Evolutionary conservation across 37 sponge, comb jelly and placozoan species (phyloP).

Genomic region (Chondrilla cf. caribensis): DNA sequence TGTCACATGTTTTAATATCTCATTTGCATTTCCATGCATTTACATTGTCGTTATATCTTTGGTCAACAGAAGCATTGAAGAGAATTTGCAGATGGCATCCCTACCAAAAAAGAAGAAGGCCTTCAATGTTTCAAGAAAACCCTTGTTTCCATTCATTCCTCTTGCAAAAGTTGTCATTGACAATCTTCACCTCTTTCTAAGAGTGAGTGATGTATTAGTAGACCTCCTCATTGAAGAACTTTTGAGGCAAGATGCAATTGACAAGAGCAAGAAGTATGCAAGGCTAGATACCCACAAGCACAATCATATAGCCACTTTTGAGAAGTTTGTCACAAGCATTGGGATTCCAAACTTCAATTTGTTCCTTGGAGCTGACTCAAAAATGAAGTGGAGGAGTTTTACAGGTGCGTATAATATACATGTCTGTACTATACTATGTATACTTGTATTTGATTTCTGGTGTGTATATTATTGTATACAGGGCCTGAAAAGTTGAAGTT

Average conservation of each 20-base stretch:
- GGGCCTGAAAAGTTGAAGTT: slow-evolving; percentile 35
- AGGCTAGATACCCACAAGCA: too few species aligned
- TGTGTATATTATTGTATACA: too few species aligned
- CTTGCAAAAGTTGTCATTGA: slow-evolving; percentile 7
- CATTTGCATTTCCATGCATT: too few species aligned
- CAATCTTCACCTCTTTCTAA: slow-evolving; percentile 19
- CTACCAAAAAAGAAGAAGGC: slow-evolving; percentile 2
- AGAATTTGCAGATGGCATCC: neutral
- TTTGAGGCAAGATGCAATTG: neutral
- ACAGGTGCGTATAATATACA: neutral
- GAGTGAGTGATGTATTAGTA: slow-evolving; percentile 21
- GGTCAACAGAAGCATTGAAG: neutral
- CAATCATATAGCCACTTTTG: too few species aligned
- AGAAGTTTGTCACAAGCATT: too few species aligned
- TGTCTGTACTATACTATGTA: too few species aligned
- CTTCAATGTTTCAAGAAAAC: slow-evolving; percentile 10
- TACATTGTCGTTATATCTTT: neutral
- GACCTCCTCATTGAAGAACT: slow-evolving; percentile 2
- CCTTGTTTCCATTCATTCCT: slow-evolving; percentile 8
- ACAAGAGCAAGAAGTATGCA: too few species aligned
- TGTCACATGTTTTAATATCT: too few species aligned
- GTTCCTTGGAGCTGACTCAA: neutral
- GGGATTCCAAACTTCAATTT: too few species aligned
- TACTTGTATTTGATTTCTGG: too few species aligned
- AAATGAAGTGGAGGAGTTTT: neutral